Conservation (phyloP, 2,113 vertebrate genomes). For the Gambusia holbrooki region DNA sequence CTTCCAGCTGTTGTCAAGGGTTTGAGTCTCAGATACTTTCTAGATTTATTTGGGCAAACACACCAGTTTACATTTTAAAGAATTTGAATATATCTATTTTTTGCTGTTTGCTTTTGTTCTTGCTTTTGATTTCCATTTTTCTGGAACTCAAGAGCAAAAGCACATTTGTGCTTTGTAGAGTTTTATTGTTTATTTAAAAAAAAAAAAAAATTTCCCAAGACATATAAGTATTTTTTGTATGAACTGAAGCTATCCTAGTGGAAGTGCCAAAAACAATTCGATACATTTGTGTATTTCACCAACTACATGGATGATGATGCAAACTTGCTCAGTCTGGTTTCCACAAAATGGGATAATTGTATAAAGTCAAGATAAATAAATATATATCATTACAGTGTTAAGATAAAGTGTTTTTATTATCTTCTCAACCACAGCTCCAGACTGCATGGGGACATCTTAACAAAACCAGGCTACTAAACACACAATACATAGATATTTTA, state of each 20-base stretch:
- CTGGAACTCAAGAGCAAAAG: not conserved
- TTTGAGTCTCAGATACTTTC: not conserved
- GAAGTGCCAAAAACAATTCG: constrained; percentile 16
- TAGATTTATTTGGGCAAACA: constrained; percentile 10
- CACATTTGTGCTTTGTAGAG: constrained; percentile 51
- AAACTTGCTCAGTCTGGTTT: too few relatives aligned
- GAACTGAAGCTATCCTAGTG: constrained; percentile 6
- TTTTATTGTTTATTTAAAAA: constrained; percentile 69
- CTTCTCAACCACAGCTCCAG: too few relatives aligned
- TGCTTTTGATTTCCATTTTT: constrained; percentile 1
- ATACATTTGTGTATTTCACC: not conserved
- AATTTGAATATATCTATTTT: not conserved
- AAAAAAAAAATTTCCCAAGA: constrained; percentile 53
- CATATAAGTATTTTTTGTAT: constrained; percentile 33
- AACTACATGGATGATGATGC: too few relatives aligned
- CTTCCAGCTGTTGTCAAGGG: not conserved
- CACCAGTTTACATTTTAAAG: not conserved
- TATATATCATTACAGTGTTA: too few relatives aligned
- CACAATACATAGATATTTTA: too few relatives aligned
- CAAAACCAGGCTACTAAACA: too few relatives aligned
- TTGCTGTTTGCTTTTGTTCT: not conserved
- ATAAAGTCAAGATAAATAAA: too few relatives aligned
- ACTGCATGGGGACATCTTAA: too few relatives aligned
- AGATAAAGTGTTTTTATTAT: too few relatives aligned
- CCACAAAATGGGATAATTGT: too few relatives aligned